These are phyloP conservation scores for Tiphia femorata DNA, from an alignment of 2,888 invertebrate genomes.

Conservation along the genomic window DNA sequence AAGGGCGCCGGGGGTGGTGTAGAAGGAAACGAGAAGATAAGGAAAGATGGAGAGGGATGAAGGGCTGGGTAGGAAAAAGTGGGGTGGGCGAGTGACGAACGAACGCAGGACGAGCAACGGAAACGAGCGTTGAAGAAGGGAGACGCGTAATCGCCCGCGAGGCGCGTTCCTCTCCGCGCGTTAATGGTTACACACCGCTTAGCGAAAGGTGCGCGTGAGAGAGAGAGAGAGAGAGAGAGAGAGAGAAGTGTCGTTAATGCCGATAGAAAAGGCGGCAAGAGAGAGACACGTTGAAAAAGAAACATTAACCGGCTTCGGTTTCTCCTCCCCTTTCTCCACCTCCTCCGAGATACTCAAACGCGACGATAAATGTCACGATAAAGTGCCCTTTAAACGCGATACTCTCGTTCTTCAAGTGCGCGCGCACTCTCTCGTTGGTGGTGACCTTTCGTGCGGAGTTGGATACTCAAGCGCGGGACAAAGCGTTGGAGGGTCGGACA, in stretches of 20 bases:
- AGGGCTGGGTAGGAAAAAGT: not conserved
- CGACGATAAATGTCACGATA: conserved; percentile 30
- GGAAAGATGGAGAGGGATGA: not conserved
- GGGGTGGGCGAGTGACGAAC: not conserved
- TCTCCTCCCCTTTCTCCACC: too few species aligned
- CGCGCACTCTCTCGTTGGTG: too few species aligned
- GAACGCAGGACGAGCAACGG: not conserved
- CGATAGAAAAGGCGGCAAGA: not conserved
- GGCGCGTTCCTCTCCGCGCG: conserved; percentile 22
- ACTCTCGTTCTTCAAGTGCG: too few species aligned
- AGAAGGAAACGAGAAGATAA: not conserved
- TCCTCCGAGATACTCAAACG: conserved; percentile 29
- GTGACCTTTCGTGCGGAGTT: too few species aligned
- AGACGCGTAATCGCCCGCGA: conserved; percentile 11
- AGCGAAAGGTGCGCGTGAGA: conserved; percentile 21
- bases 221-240: not conserved
- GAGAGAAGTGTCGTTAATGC: not conserved
- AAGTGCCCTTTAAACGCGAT: conserved; percentile 19
- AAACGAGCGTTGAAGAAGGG: conserved; percentile 15
- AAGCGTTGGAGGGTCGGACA: too few species aligned
- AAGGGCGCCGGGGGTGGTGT: not conserved
- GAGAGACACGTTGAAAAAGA: conserved; percentile 28
- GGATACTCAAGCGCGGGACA: too few species aligned
- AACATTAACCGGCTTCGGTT: conserved; percentile 32
- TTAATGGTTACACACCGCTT: conserved; percentile 44